These are phyloP conservation scores for Epinotia brunnichana DNA, from an alignment of 2,888 invertebrate species.

Conservation along the genomic window DNA sequence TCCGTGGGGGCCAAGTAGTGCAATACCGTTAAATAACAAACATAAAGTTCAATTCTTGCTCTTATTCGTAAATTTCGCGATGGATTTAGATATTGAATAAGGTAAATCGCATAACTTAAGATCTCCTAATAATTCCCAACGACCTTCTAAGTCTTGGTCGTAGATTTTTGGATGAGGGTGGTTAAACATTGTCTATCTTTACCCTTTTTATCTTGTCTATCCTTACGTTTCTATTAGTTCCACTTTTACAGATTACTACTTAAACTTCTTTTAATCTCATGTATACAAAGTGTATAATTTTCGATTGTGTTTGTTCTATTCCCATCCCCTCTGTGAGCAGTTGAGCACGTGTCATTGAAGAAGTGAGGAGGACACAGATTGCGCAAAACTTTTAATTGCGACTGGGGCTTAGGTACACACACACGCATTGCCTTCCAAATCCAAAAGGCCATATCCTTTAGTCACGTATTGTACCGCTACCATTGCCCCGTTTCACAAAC, in stretches of 20 bases:
- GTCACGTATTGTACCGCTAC: background rate
- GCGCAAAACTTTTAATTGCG: constrained; percentile 35
- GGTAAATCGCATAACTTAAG: too few species aligned
- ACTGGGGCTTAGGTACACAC: background rate
- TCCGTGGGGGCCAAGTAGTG: too few species aligned
- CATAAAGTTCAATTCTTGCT: background rate
- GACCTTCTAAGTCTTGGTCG: too few species aligned
- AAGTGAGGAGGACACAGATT: constrained; percentile 2
- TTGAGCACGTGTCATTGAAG: background rate
- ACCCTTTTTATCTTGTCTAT: too few species aligned
- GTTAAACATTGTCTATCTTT: too few species aligned
- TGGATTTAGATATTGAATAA: too few species aligned
- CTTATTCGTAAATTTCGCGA: too few species aligned
- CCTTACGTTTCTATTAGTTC: background rate
- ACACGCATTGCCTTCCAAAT: background rate
- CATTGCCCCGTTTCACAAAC: too few species aligned
- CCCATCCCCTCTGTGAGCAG: background rate
- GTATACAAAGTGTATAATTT: background rate
- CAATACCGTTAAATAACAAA: background rate
- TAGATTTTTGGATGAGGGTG: too few species aligned
- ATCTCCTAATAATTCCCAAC: too few species aligned
- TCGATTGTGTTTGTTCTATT: background rate
- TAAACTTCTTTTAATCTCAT: background rate
- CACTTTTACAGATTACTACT: background rate
- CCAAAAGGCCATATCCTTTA: background rate